Evolutionary conservation across 2,888 invertebrate species (phyloP), one percentile per base, ranked within the genome.

Genomic region (Arrhopalites spinosus): DNA sequence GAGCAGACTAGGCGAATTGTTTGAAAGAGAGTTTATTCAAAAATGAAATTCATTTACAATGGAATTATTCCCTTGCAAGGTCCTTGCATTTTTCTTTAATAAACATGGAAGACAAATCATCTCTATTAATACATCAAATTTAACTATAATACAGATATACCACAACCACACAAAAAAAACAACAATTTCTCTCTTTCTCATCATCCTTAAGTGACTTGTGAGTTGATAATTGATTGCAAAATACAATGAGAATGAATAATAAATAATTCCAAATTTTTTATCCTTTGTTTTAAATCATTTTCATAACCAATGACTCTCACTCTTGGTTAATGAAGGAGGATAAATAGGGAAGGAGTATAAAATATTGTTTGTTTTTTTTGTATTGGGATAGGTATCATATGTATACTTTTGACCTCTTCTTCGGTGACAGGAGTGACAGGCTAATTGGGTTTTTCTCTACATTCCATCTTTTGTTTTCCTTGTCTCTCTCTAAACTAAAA

Each of bases 11-110:
- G 53, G 36, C 53, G 71, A 71, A 59, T 71, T 71, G 59, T 59
- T 61, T 71, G 71, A 61, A 59, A 71, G 36, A 36, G 59, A 71
- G 29, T 59, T 69, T 69, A 53, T 36, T 36, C 59, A 70, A 47
- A 68, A 68, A 27, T 68, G 25, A 68, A 63, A 68, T 25, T 68
- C 68, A 43, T 68, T 47, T 68, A 50, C 68, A 72, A 61, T 63
- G 63, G 63, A 45, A 63, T 36, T 7, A 71, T 71, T 20, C 63
- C n/a, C n/a, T n/a, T 45, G 47, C 43, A 72, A 63, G 47, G 72
- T 59, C 71, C 59, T 71, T 71, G 59, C 71, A 23, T 20, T 59
- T 25, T 25, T 11, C 36, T 36, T 36, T 36, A 36, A 11, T 36
- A 50, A 20, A 17, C 5, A 43, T 11, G 36, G 43, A 43, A 43